A percentile compares a stretch with the other conserved stretches of the same genome.
Conservation (phyloP, 2,113 vertebrate species). For the Micronisus gabar region DNA sequence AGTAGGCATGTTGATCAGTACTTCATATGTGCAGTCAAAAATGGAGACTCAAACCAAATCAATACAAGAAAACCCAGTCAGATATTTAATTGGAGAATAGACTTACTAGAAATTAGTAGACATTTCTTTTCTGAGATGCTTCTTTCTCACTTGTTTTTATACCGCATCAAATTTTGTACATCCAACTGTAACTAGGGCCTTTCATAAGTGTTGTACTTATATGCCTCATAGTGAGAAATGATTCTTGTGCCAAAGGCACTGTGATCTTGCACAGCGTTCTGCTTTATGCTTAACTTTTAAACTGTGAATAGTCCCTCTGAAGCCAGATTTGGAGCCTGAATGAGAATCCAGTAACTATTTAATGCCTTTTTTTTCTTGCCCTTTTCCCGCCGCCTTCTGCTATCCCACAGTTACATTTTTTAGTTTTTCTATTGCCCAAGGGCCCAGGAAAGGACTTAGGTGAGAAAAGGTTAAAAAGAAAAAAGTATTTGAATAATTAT, state of each 20-base stretch:
- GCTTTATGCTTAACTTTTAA: background rate
- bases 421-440: background rate
- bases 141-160: background rate
- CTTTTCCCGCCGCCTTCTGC: background rate
- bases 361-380: background rate
- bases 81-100: background rate
- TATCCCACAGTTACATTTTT: background rate
- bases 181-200: background rate
- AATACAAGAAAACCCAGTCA: background rate
- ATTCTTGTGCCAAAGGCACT: background rate
- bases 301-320: background rate
- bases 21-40: background rate
- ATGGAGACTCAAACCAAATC: background rate
- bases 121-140: background rate
- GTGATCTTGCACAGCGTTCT: background rate
- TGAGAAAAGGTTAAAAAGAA: constrained; percentile 24
- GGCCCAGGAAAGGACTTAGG: background rate
- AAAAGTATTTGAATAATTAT: constrained; percentile 17
- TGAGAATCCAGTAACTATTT: background rate
- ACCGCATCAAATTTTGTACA: background rate
- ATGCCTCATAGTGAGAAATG: background rate
- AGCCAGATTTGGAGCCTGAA: background rate
- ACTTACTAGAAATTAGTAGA: background rate
- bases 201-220: background rate
- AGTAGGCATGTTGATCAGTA: background rate